Conservation (phyloP, 2,888 invertebrate genomes). For the Arge pagana region DNA sequence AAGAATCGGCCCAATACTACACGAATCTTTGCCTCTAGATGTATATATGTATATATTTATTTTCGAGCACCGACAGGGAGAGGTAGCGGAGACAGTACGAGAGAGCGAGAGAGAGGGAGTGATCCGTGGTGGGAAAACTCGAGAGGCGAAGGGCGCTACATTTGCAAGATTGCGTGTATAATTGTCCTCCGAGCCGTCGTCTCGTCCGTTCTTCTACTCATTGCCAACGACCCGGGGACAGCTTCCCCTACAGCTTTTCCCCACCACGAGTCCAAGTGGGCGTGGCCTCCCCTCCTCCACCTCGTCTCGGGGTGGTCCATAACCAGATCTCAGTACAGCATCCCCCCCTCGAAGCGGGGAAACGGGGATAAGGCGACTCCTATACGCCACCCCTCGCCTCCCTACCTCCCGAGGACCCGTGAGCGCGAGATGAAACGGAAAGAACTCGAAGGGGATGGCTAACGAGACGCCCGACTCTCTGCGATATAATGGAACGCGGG, state of each 20-base stretch:
- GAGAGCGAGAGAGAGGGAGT: constrained; percentile 26
- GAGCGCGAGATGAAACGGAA: constrained; percentile 24
- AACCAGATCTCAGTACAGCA: constrained; percentile 18
- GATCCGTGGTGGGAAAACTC: constrained; percentile 66
- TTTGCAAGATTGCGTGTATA: constrained; percentile 38
- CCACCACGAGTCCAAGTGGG: constrained; percentile 10
- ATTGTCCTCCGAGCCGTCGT: constrained; percentile 47
- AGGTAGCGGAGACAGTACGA: constrained; percentile 10
- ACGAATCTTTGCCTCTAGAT: no score
- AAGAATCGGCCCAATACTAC: constrained; percentile 49
- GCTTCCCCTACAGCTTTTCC: constrained; percentile 11
- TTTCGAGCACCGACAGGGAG: neutral
- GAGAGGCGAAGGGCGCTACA: constrained; percentile 61
- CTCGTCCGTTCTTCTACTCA: constrained; percentile 48
- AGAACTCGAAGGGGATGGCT: constrained; percentile 41
- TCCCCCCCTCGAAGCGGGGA: constrained; percentile 22
- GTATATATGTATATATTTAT: neutral
- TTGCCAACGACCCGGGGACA: constrained; percentile 23
- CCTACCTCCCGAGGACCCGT: constrained; percentile 34
- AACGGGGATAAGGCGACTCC: no score
- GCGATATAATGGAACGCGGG: constrained; percentile 50
- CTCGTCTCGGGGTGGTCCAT: constrained; percentile 26
- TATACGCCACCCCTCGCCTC: constrained; percentile 62
- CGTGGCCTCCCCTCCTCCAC: constrained; percentile 23
- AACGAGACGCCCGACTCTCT: constrained; percentile 49